Base-by-base conservation (phyloP, 2,888 invertebrate species). In the Cabera pusaria region DNA sequence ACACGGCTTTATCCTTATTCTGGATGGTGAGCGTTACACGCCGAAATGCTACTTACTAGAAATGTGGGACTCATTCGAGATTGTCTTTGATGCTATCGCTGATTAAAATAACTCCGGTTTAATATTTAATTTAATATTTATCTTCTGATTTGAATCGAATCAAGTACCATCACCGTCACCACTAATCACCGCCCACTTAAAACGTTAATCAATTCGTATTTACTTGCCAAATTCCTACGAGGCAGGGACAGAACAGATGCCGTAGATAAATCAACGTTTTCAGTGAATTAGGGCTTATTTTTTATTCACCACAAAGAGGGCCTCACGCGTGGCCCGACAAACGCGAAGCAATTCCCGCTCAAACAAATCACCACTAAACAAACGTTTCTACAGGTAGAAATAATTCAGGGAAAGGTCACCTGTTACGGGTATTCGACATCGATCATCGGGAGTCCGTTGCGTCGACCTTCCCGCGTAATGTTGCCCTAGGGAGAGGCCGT, bases 401-500 rank as follows among this genome's bases (percentile, higher is more conserved):
- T 87, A 87, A 87, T 87, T 86, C 80, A 85, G 65, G 58, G 71
- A 84, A 84, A 87, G 87, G 87, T 87, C 87, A 88, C 86, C 82
- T 85, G 86, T 86, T 82, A 82, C 78, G 77, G 83, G 81, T 75
- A 75, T 82, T 79, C 81, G 76, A 74, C 86, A 86, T 88, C 87
- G 87, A 88, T 88, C 88, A 88, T 88, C 81, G 78, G 80, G 82
- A 81, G 82, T 81, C 76, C 77, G 84, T 74, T 67, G 77, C 68
- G 74, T 65, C 77, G 80, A 73, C 77, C 82, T 77, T 71, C 72
- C 72, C 75, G 72, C 71, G 74, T 87, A 87, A 87, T 85, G 84
- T 78, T 60, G 64, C 87, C 83, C 86, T 27, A 40, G 86, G 85
- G 87, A 83, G 49, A 57, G 59, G 53, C 73, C 74, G 67, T 53